These are phyloP conservation scores for Remorina albescens DNA, from an alignment of 2,797 vertebrate species.

Conservation along the genomic window DNA sequence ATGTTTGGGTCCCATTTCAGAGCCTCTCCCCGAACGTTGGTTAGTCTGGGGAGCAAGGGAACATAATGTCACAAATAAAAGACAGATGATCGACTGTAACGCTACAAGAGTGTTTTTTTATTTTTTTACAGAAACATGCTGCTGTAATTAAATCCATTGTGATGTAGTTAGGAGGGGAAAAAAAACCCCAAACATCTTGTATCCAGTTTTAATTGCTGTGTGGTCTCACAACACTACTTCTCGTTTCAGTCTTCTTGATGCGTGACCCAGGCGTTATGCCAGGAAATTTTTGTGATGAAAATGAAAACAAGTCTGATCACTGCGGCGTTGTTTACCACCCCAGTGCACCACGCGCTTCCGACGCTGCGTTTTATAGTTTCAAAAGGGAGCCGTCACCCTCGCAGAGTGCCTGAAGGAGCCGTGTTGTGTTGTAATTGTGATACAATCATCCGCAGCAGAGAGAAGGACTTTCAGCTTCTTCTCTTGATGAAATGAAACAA, in stretches of 20 bases:
- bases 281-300: constrained; percentile 69
- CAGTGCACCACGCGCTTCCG: constrained; percentile 11
- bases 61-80: constrained; percentile 60
- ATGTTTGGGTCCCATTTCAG: constrained; percentile 14
- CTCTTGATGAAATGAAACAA: constrained; percentile 50
- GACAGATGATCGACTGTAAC: constrained; percentile 53
- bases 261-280: constrained; percentile 72
- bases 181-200: constrained; percentile 65
- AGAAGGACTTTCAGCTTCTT: constrained; percentile 17
- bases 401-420: constrained; percentile 6
- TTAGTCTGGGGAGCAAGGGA: constrained; percentile 49
- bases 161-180: constrained; percentile 73
- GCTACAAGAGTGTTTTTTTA: constrained; percentile 44
- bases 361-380: constrained; percentile 15
- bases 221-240: constrained; percentile 73
- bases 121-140: constrained; percentile 57
- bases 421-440: constrained; percentile 24
- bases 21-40: constrained; percentile 30
- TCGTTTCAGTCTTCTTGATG: constrained; percentile 69
- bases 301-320: constrained; percentile 65
- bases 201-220: constrained; percentile 80
- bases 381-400: constrained; percentile 17
- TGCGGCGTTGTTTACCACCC: constrained; percentile 50
- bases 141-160: constrained; percentile 81
- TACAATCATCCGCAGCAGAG: constrained; percentile 31